phyloP scores from a whole-genome alignment of 2,797 vertebrate species.

The Mico argentatus region DNA sequence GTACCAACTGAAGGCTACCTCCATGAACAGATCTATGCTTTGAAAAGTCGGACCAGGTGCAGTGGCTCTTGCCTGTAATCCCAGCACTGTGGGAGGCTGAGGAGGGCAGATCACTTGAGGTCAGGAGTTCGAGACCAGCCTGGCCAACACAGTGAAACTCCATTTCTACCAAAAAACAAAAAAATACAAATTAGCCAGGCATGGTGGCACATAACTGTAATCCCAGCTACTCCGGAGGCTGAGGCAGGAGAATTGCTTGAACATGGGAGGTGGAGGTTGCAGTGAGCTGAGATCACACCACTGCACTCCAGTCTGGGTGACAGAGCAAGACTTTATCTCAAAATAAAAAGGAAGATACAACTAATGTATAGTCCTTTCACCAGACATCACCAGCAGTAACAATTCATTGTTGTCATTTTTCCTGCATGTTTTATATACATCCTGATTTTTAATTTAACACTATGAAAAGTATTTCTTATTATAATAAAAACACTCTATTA shows the following conservation, averaged over 20 bases:
- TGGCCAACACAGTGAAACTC: too few species aligned
- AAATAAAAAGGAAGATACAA: background rate
- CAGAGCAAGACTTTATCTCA: background rate
- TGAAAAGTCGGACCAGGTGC: background rate
- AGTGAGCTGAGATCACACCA: background rate
- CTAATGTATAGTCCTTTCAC: background rate
- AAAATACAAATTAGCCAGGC: background rate
- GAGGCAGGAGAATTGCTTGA: background rate
- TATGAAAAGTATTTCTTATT: background rate
- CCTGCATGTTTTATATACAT: background rate
- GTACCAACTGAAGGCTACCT: background rate
- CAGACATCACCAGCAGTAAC: background rate
- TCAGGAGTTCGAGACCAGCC: too few species aligned
- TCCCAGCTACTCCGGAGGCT: background rate
- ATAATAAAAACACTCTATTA: background rate
- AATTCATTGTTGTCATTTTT: background rate
- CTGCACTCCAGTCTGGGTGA: background rate
- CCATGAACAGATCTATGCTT: background rate
- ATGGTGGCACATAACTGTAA: background rate
- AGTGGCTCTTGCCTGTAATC: background rate
- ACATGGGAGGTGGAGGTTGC: background rate
- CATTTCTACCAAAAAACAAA: too few species aligned
- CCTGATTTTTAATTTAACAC: background rate
- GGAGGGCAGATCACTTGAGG: too few species aligned
- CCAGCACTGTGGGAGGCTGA: too few species aligned